Percentiles rank a stretch among this genome's conserved stretches.
These are phyloP conservation scores for Drosophila limbata DNA, from an alignment of 2,888 invertebrate genomes.

Conservation along the genomic window DNA sequence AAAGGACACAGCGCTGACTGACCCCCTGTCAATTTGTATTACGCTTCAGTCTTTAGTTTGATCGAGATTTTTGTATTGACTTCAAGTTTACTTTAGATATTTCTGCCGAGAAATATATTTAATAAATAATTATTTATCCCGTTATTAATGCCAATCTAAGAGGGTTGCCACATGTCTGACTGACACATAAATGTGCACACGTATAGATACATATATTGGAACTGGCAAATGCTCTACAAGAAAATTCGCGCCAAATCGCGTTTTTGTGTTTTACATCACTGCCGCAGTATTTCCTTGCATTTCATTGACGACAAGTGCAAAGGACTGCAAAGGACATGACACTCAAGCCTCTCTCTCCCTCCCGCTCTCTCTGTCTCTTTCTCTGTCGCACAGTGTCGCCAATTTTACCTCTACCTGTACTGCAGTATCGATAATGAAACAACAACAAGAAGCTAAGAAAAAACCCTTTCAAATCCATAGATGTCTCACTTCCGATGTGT, in stretches of 20 bases:
- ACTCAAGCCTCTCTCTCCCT: slow-evolving; percentile 48
- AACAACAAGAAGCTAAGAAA: slow-evolving; percentile 34
- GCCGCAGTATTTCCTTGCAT: slow-evolving; percentile 55
- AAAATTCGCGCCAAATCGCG: slow-evolving; percentile 79
- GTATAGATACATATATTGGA: background rate
- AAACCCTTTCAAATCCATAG: slow-evolving; percentile 25
- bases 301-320: slow-evolving; percentile 67
- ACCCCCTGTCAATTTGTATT: slow-evolving; percentile 46
- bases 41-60: slow-evolving; percentile 34
- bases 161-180: slow-evolving; percentile 4
- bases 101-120: slow-evolving; percentile 5
- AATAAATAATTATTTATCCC: slow-evolving; percentile 15
- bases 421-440: slow-evolving; percentile 48
- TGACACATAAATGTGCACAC: background rate
- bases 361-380: slow-evolving; percentile 9
- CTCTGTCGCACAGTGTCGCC: slow-evolving; percentile 45
- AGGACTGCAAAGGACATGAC: slow-evolving; percentile 71
- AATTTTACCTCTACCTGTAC: slow-evolving; percentile 28
- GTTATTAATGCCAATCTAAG: background rate
- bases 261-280: slow-evolving; percentile 69
- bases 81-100: slow-evolving; percentile 2
- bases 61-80: slow-evolving; percentile 5
- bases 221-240: slow-evolving; percentile 4
- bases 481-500: background rate
- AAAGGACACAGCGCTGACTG: slow-evolving; percentile 27